These are phyloP conservation scores for Drosophila simulans DNA, from an alignment of 1,140 invertebrate species.

Conservation along the genomic window DNA sequence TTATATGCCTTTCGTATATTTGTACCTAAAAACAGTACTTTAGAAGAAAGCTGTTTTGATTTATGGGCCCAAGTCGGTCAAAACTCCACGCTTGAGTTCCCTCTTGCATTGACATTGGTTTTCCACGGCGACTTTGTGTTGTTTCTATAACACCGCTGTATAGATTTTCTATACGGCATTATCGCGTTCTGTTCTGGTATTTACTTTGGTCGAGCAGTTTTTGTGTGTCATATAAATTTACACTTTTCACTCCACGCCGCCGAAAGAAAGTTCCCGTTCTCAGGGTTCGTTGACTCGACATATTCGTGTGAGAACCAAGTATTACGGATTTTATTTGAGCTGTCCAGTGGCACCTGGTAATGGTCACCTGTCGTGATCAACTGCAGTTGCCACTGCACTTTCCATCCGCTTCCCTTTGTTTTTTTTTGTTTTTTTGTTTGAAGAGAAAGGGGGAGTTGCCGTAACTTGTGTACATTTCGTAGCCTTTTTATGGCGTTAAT, in stretches of 20 bases:
- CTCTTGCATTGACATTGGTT: conserved; percentile 51
- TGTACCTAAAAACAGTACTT: neutral
- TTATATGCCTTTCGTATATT: neutral
- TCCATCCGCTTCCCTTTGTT: conserved; percentile 24
- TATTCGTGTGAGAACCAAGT: conserved; percentile 39
- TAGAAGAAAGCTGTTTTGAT: neutral
- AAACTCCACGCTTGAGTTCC: conserved; percentile 12
- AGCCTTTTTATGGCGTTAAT: conserved; percentile 54
- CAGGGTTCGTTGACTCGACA: conserved; percentile 60
- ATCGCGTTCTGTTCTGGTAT: conserved; percentile 7
- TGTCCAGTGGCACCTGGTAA: conserved; percentile 17
- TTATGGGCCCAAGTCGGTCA: conserved; percentile 2
- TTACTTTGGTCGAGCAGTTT: conserved; percentile 44
- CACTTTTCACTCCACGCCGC: conserved; percentile 50
- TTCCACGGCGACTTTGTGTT: conserved; percentile 25
- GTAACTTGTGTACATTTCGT: conserved; percentile 49
- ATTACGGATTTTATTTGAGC: neutral
- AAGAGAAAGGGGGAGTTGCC: conserved; percentile 10
- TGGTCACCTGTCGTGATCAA: conserved; percentile 43
- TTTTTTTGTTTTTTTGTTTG: neutral
- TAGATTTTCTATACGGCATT: neutral
- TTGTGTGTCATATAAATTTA: conserved; percentile 79
- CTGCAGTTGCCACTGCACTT: conserved; percentile 40
- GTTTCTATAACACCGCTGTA: conserved; percentile 12
- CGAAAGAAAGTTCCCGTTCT: conserved; percentile 66